A percentile compares a stretch with the other conserved stretches of the same genome.
Conservation (phyloP, 2,797 vertebrate genomes). For the Sciurus vulgaris region DNA sequence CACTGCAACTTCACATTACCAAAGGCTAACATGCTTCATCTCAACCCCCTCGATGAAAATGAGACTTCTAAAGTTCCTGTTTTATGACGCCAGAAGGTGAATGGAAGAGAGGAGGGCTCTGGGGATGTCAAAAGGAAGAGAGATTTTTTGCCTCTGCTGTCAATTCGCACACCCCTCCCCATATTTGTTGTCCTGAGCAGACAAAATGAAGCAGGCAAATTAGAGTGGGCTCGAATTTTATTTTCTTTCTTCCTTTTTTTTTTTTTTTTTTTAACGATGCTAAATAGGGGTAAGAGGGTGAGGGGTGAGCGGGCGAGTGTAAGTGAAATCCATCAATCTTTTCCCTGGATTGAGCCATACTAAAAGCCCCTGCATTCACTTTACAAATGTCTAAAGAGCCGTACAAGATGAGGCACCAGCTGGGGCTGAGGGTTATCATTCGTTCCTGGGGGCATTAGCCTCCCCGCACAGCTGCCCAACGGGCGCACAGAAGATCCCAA, state of each 20-base stretch:
- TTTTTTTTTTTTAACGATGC: neutral
- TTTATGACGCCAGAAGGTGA: constrained; percentile 70
- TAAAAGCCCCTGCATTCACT: neutral
- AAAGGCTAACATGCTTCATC: neutral
- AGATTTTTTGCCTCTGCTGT: neutral
- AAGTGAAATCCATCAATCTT: neutral
- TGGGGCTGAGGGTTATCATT: neutral
- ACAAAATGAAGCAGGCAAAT: neutral
- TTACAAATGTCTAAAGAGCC: neutral
- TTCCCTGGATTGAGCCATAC: neutral
- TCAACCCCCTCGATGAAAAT: constrained; percentile 62
- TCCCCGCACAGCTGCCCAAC: neutral
- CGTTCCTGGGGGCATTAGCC: neutral
- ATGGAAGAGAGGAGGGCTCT: neutral
- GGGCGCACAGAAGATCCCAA: neutral
- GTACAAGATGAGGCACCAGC: neutral
- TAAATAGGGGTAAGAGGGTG: neutral
- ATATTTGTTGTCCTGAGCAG: neutral
- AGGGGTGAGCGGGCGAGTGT: neutral
- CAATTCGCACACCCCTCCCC: neutral
- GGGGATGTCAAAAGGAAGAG: neutral
- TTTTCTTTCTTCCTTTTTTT: too few relatives aligned
- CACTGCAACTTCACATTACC: neutral
- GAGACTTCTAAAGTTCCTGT: constrained; percentile 77
- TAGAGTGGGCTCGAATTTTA: neutral